Conservation (phyloP, 2,888 invertebrate genomes). For the Eristalis intricaria region DNA sequence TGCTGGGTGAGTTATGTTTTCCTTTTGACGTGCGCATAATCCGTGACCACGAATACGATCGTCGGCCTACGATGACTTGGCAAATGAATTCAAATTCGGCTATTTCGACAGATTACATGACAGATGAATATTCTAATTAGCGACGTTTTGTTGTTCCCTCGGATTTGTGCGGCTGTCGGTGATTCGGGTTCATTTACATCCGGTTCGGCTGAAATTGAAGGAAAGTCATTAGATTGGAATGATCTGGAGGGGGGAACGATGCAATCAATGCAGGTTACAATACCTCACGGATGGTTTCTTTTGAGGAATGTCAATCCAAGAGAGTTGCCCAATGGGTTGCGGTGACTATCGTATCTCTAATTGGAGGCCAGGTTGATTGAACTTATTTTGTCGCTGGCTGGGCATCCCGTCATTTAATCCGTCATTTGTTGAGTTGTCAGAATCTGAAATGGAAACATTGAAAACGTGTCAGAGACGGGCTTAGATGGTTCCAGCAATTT, state of each 20-base stretch:
- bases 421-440: neutral
- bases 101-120: slow-evolving; percentile 61
- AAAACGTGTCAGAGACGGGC: neutral
- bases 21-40: slow-evolving; percentile 60
- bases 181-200: slow-evolving; percentile 36
- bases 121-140: slow-evolving; percentile 69
- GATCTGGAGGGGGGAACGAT: neutral
- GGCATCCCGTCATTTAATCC: neutral
- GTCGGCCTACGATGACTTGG: slow-evolving; percentile 44
- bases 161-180: slow-evolving; percentile 31
- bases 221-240: slow-evolving; percentile 17
- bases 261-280: slow-evolving; percentile 25
- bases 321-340: neutral
- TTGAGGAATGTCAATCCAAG: neutral
- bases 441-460: slow-evolving; percentile 15
- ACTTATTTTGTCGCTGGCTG: neutral
- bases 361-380: slow-evolving; percentile 6
- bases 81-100: slow-evolving; percentile 39
- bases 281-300: neutral
- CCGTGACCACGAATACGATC: slow-evolving; percentile 34
- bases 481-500: neutral
- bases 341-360: neutral
- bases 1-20: slow-evolving; percentile 50
- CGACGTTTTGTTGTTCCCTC: slow-evolving; percentile 56
- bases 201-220: slow-evolving; percentile 38